These are phyloP conservation scores for Folsomia manolachei DNA, from an alignment of 2,888 invertebrate genomes.

Conservation along the genomic window DNA sequence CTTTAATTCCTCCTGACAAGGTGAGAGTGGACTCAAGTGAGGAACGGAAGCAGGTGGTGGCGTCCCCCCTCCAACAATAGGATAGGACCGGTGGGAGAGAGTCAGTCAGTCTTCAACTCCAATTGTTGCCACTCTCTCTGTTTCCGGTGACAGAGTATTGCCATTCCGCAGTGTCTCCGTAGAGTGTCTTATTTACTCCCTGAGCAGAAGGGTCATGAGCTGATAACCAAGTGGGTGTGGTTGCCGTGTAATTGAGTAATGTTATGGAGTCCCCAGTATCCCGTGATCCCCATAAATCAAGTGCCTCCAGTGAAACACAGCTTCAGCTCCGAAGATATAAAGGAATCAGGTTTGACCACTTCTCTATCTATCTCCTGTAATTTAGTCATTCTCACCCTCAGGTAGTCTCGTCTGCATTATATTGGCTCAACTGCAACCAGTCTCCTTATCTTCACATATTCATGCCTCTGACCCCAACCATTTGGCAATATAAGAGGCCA, in stretches of 20 bases:
- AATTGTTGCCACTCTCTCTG: too few species aligned
- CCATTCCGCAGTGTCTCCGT: too few species aligned
- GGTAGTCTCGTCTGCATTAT: not conserved
- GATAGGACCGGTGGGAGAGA: not conserved
- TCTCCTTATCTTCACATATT: not conserved
- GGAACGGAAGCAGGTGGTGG: not conserved
- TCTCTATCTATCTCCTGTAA: too few species aligned
- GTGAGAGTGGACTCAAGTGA: not conserved
- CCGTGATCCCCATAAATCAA: too few species aligned
- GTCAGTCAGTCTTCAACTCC: too few species aligned
- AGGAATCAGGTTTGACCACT: conserved; percentile 44
- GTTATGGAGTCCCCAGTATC: conserved; percentile 22
- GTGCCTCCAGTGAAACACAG: conserved; percentile 46
- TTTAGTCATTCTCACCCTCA: not conserved
- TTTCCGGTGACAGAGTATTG: too few species aligned
- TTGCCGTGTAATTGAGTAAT: too few species aligned
- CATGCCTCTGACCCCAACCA: not conserved
- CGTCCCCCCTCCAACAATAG: not conserved
- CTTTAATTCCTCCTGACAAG: not conserved
- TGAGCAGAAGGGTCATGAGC: too few species aligned
- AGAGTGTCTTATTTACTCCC: too few species aligned
- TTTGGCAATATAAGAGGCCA: too few species aligned
- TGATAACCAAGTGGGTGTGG: too few species aligned
- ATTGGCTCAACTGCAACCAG: too few species aligned
- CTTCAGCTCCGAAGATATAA: conserved; percentile 46